Evolutionary conservation across 2,113 vertebrate species (phyloP), one percentile per base, ranked within the genome.

Genomic region (Pyxicephalus adspersus): DNA sequence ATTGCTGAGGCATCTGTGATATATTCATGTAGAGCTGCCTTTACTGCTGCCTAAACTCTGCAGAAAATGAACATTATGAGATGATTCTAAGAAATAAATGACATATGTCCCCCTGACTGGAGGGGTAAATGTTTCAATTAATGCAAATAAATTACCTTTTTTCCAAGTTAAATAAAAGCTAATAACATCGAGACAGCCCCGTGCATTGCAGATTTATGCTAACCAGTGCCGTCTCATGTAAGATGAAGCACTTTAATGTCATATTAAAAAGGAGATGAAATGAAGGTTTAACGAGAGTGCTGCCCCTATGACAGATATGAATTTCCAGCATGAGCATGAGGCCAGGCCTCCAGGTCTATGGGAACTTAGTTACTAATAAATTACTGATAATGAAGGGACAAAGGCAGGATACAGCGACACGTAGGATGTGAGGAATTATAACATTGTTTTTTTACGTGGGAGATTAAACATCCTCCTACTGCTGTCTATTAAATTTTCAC

Each of bases 91-190:
- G 20, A 45, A 50, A 61, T 57, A 23, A 61, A 76, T 63, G 29
- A 55, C 55, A 60, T 23, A 25, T 23, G 26, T 9, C 18, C 26
- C 22, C 26, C 29, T 5, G 0, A 0, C 64, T 29, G 67, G 16
- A 51, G 66, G 18, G 31, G 52, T 34, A 80, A 80, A 60, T 0
- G 0, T 88, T 85, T 89, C 85, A 85, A 88, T 90, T 89, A 89
- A 89, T 88, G 87, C 83, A 89, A 90, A 54, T 65, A 89, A 87
- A 90, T 89, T 83, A 87, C 78, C 83, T 88, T 89, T 89, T n/a
- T 85, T 89, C 83, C 55, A 77, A 87, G 88, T 91, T 86, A 90
- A 89, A 87, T 86, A 90, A 89, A 89, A 89, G 83, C 80, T 83
- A 88, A 86, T 84, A 85, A 85, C 87, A 86, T 85, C 29, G 84